Base-by-base conservation (phyloP, 2,888 invertebrate species). In the Tricholauxania praeusta region DNA sequence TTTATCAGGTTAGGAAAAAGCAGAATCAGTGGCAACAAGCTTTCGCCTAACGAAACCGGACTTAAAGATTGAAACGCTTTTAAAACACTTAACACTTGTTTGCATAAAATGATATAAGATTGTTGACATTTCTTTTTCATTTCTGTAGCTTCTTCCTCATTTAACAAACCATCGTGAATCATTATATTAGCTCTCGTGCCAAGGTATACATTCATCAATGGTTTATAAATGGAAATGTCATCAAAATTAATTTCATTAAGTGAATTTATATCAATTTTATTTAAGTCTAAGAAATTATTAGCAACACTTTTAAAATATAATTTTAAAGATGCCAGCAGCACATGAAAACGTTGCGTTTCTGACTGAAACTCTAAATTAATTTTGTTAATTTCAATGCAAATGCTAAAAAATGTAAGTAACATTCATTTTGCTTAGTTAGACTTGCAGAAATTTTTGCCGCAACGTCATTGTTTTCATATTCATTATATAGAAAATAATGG, bases 281-380 rank as follows among this genome's bases (percentile, higher is more conserved):
- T 17, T 12, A 59, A 17, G 12, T 59, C 22, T 22, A 59, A 59
- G 22, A 22, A 22, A 22, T 59, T 59, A 19, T 59, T 59, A 12
- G 19, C 57, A 59, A 59, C 14, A 19, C 19, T 22, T 59, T 19
- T 59, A 19, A 22, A 59, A 59, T 59, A 59, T 19, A 59, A 12
- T 19, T 59, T 59, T 59, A 59, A 22, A 17, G 19, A 59, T 22
- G 22, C 22, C 22, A 22, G 22, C 22, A 22, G 22, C 22, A 22
- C 22, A 22, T 22, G 22, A 22, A 63, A 63, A 12, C 63, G 22
- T 17, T 39, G 63, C 12, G 63, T 28, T 63, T 63, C 63, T 63
- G 39, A 63, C 39, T 63, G 63, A 39, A 63, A 63, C 19, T 63
- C 63, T 63, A 63, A 63, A 63, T 63, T 63, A 17, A 63, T 19